A percentile compares a stretch with the other conserved stretches of the same genome.
phyloP scores from a whole-genome alignment of 1,140 invertebrate genomes.

The Callitettix versicolor region DNA sequence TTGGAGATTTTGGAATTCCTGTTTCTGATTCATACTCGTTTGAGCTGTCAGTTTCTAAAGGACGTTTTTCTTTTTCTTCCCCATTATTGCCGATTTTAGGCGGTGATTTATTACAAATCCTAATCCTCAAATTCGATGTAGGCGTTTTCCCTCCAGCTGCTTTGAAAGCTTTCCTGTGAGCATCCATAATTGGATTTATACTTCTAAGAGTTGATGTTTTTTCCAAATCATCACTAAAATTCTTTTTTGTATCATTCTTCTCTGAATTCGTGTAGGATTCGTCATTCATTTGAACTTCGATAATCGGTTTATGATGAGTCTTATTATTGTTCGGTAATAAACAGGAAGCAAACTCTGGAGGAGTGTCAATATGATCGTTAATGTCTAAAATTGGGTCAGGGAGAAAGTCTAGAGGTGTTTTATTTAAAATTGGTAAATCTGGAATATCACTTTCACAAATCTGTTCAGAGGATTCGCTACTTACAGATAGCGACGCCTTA shows the following conservation, averaged over 20 bases:
- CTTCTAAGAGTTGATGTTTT: slow-evolving; percentile 1
- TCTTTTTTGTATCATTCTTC: not conserved
- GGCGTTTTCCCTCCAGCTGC: slow-evolving; percentile 18
- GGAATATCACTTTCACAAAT: not conserved
- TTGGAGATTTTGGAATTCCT: slow-evolving; percentile 46
- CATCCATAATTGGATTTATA: slow-evolving; percentile 11
- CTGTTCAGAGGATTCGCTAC: not conserved
- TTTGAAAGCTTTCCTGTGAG: slow-evolving; percentile 17
- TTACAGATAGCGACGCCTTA: not conserved
- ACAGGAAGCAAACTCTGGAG: too few relatives aligned
- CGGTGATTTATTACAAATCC: slow-evolving; percentile 12
- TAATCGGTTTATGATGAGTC: too few relatives aligned
- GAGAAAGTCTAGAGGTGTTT: too few relatives aligned
- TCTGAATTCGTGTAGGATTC: too few relatives aligned
- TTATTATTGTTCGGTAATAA: too few relatives aligned
- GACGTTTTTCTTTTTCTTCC: not conserved
- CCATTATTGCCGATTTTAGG: not conserved
- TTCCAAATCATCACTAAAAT: slow-evolving; percentile 2
- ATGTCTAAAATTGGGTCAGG: too few relatives aligned
- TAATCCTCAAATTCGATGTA: slow-evolving; percentile 10
- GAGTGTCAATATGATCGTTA: too few relatives aligned
- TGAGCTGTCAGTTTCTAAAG: slow-evolving; percentile 39
- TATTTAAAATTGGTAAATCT: too few relatives aligned
- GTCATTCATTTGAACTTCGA: too few relatives aligned
- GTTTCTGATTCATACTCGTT: slow-evolving; percentile 46